Evolutionary conservation across 2,888 invertebrate species (phyloP), one percentile per base, ranked within the genome.

Genomic region (Eueremaeus valkanovi): DNA sequence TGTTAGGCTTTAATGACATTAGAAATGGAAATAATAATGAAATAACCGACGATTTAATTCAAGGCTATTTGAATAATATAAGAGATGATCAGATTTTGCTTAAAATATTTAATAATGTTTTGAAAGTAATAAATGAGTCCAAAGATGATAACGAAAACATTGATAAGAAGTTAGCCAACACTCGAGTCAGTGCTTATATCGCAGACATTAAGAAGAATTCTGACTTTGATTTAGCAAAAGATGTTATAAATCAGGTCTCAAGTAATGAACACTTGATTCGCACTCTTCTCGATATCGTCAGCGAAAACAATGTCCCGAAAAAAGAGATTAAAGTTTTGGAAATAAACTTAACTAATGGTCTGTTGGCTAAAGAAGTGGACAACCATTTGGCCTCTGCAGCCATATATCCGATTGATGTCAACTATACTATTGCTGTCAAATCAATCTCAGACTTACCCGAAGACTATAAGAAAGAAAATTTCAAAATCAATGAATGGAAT

Each of bases 251-350:
- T 72, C 21, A 55, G 16, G 42, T 66, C 24, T 31, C 66, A 18
- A 75, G 72, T 18, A 75, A 75, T 42, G 75, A 70, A 27, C 75
- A 49, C 18, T 40, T 75, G 27, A 75, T 75, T 13, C 40, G 74
- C 5, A 16, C 74, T 1, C 27, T 82, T 76, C 82, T 92, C 74
- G 93, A 94, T 82, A 84, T 90, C 11, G 89, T 90, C 33, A 84
- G 90, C 45, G 95, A 95, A 85, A 95, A 95, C 83, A 87, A 88
- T 29, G 85, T 86, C n/a, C 83, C 89, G 6, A 91, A 90, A 21
- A 74, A 74, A 45, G 74, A 74, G 81, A 83, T 95, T n/a, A 91
- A 91, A 84, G 86, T 89, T n/a, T 85, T 87, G 18, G 94, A 95
- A 86, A 84, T 89, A 8, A 73, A 76, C 51, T 61, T 73, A 21